Base-by-base conservation (phyloP, 1,140 invertebrate species). In the Aphelenchoides avenae region DNA sequence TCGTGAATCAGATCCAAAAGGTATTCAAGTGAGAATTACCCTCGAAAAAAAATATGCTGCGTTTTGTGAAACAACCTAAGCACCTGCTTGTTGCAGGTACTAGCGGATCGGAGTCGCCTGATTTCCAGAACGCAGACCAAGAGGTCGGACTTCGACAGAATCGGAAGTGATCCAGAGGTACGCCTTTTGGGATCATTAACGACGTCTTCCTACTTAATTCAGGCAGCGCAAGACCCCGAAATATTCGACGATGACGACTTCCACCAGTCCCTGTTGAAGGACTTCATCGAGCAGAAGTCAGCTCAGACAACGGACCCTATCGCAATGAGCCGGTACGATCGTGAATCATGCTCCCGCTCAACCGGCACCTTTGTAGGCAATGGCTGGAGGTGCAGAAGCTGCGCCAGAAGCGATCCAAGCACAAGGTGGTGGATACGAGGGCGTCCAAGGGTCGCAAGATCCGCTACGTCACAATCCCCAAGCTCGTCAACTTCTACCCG, bases 171-270 rank as follows among this genome's bases (percentile, higher is more conserved):
- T 36, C 37, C 18, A 37, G 39, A n/a, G n/a, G n/a, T n/a, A n/a
- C n/a, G n/a, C n/a, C n/a, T n/a, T n/a, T n/a, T n/a, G n/a, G n/a
- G n/a, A n/a, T n/a, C n/a, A n/a, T n/a, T n/a, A n/a, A n/a, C n/a
- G n/a, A n/a, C n/a, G n/a, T n/a, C n/a, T n/a, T n/a, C n/a, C n/a
- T n/a, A n/a, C n/a, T n/a, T n/a, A n/a, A n/a, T n/a, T n/a, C n/a
- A 61, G 33, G 34, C 33, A 20, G 39, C 29, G 24, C 22, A 31
- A 62, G 86, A 89, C 78, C 55, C 79, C 0, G 88, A 97, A 81
- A 88, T 94, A 72, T 97, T 89, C 81, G 91, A 96, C 77, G 92
- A 97, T 77, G 87, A 87, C 77, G 92, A 97, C 78, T 97, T 95
- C 77, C 96, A 96, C 80, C 89, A 94, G 78, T 87, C 91, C 71